phyloP scores from a whole-genome alignment of 2,888 invertebrate genomes.

The Linyphia triangularis region DNA sequence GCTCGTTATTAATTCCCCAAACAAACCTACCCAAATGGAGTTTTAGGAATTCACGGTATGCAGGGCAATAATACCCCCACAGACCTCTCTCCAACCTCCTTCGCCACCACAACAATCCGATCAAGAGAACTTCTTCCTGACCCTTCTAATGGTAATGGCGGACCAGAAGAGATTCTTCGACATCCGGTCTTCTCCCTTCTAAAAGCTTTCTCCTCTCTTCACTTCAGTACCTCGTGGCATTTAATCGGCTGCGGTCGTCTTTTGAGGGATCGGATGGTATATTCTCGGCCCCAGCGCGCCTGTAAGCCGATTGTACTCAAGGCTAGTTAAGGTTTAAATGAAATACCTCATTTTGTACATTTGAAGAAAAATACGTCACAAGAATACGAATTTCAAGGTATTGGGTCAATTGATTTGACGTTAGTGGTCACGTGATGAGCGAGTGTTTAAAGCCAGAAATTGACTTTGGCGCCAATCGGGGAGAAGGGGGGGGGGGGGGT shows the following conservation, averaged over 20 bases:
- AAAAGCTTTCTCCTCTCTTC: neutral
- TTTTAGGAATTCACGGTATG: neutral
- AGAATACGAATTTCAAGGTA: no score
- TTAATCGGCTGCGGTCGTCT: conserved; percentile 30
- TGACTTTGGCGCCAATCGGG: no score
- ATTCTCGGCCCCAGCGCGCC: neutral
- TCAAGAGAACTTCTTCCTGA: neutral
- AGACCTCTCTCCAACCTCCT: neutral
- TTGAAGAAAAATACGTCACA: no score
- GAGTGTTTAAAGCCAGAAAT: no score
- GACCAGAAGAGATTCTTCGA: neutral
- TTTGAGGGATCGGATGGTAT: neutral
- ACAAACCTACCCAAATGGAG: neutral
- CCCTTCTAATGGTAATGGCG: conserved; percentile 12
- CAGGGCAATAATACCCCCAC: neutral
- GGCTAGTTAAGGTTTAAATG: neutral
- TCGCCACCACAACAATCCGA: neutral
- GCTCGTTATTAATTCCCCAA: neutral
- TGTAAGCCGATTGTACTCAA: neutral
- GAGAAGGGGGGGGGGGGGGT: no score
- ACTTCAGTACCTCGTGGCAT: neutral
- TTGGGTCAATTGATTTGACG: no score
- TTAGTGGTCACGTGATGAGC: no score
- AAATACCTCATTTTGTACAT: no score
- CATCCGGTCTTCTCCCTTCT: conserved; percentile 2